These are phyloP conservation scores for Limonius californicus DNA, from an alignment of 1,140 invertebrate genomes.

Conservation along the genomic window DNA sequence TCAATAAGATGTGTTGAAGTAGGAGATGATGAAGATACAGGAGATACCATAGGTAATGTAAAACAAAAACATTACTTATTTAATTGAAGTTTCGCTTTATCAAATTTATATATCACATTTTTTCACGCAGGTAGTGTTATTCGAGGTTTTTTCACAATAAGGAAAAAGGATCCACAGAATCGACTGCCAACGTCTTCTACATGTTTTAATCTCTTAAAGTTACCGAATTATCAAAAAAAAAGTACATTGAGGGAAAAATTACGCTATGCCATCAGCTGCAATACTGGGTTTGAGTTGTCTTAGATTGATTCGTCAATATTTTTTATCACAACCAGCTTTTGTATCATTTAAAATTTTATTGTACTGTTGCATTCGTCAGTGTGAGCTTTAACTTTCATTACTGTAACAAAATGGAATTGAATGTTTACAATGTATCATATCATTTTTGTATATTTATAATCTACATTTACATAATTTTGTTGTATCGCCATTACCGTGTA, in stretches of 20 bases:
- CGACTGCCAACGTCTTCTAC: conserved; percentile 97
- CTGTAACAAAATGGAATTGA: background rate
- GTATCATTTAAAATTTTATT: too few species aligned
- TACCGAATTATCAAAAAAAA: conserved; percentile 98
- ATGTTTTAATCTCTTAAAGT: conserved; percentile 97
- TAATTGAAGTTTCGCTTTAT: background rate
- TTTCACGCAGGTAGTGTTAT: conserved; percentile 79
- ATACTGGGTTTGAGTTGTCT: conserved; percentile 97
- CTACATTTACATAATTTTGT: background rate
- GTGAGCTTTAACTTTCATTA: too few species aligned
- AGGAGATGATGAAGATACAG: conserved; percentile 96
- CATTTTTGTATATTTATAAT: conserved; percentile 8
- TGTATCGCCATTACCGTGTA: background rate
- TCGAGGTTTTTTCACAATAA: conserved; percentile 95
- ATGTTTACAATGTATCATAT: conserved; percentile 9
- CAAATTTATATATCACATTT: background rate
- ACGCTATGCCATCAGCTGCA: conserved; percentile 94
- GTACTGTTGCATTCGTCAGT: too few species aligned
- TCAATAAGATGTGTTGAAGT: conserved; percentile 99
- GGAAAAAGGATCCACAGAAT: conserved; percentile 92
- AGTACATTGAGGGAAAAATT: conserved; percentile 93
- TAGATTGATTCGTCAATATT: conserved; percentile 47
- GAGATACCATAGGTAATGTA: conserved; percentile 87
- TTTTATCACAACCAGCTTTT: background rate
- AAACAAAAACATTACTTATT: too few species aligned